Base-by-base conservation (phyloP, 1,140 invertebrate species). In the Trachymyrmex septentrionalis region DNA sequence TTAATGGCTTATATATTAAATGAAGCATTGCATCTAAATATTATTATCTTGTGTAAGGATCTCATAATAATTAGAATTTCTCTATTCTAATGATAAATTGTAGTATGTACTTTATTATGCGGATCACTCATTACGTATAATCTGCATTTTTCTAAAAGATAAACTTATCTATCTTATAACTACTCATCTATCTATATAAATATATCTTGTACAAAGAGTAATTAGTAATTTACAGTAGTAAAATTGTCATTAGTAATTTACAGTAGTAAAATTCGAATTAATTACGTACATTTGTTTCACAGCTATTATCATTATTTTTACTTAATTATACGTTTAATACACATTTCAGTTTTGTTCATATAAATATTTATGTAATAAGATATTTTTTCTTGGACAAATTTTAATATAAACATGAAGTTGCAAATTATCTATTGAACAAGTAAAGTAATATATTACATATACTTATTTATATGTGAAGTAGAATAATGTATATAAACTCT, bases 71-170 rank as follows among this genome's bases (percentile, higher is more conserved):
- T 84, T 73, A 50, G 14, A 84, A 75, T 75, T 84, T 75, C 69
- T 84, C 80, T 75, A 61, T 75, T 48, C 24, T 34, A 14, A 84
- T 63, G 38, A 75, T 73, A 84, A 84, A 75, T 75, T 50, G 16
- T n/a, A 67, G 5, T 55, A 38, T 14, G 21, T 72, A 27, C 44
- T 84, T 84, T 75, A 82, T 61, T 82, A 73, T 73, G 16, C 24
- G 6, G 5, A 72, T 82, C 16, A 21, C 9, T 84, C 55, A 30
- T 34, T 73, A 73, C 9, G 57, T 48, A 19, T 61, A 61, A 82
- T 57, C 0, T 50, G 4, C 9, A 14, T 30, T 61, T 34, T 71
- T 71, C 24, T 82, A 27, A 24, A 0, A 57, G 57, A n/a, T 38
- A 67, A 80, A 81, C 1, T 38, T 80, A 66, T 78, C n/a, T 57